A percentile compares a stretch with the other conserved stretches of the same genome.
phyloP scores from a whole-genome alignment of 2,888 invertebrate genomes.

The Ochropleura leucogaster region DNA sequence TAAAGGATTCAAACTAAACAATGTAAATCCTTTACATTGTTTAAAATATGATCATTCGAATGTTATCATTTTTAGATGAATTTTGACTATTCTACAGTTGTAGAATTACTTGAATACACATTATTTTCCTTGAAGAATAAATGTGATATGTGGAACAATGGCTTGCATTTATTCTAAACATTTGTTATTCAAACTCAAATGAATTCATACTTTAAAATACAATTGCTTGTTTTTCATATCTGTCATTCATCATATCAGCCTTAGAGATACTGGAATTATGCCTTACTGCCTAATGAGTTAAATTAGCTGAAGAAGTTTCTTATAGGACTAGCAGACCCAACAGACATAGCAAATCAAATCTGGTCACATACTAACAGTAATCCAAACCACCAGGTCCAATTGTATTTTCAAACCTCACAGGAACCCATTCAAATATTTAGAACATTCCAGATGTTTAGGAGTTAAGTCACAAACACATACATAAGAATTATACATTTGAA shows the following conservation, averaged over 20 bases:
- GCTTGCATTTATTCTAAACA: neutral
- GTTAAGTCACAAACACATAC: too few species aligned
- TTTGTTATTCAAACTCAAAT: slow-evolving; percentile 1
- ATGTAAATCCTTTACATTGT: neutral
- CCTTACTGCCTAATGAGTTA: neutral
- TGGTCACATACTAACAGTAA: too few species aligned
- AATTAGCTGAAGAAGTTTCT: neutral
- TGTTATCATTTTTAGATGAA: neutral
- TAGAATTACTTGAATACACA: neutral
- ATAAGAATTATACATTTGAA: neutral
- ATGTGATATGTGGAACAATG: slow-evolving; percentile 14
- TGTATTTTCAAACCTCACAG: too few species aligned
- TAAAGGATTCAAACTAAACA: neutral
- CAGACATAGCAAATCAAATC: too few species aligned
- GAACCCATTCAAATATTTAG: too few species aligned
- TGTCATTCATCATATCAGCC: slow-evolving; percentile 4
- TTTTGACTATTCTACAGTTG: neutral
- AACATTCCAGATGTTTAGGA: too few species aligned
- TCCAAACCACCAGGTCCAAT: too few species aligned
- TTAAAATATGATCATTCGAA: neutral
- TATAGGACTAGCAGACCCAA: too few species aligned
- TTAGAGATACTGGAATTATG: neutral
- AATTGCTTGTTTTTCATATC: slow-evolving; percentile 24
- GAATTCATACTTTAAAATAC: slow-evolving; percentile 10
- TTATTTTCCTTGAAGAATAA: slow-evolving; percentile 10